phyloP scores from a whole-genome alignment of 2,113 vertebrate genomes.

The Addax nasomaculatus region DNA sequence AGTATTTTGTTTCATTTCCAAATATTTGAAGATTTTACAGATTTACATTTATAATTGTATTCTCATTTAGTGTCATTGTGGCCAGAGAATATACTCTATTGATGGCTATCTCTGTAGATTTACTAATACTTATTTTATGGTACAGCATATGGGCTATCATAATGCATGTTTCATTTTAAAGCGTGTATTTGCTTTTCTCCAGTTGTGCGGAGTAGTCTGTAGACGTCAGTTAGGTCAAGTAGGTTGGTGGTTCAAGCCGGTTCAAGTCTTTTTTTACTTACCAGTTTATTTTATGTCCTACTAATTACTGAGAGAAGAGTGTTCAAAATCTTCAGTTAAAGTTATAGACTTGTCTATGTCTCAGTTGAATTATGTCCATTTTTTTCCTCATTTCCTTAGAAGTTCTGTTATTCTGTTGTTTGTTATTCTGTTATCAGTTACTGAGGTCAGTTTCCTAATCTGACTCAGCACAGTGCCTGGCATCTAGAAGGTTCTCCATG shows the following conservation, averaged over 20 bases:
- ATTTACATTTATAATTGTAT: not conserved
- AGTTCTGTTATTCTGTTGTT: not conserved
- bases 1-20: not conserved
- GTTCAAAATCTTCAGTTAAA: not conserved
- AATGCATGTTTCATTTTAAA: not conserved
- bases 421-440: not conserved
- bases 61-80: not conserved
- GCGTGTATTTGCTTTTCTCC: not conserved
- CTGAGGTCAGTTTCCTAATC: not conserved
- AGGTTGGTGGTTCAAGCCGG: not conserved
- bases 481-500: not conserved
- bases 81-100: not conserved
- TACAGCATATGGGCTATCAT: not conserved
- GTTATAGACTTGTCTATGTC: not conserved
- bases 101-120: not conserved
- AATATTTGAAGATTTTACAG: not conserved
- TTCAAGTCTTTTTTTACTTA: not conserved
- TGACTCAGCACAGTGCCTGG: not conserved
- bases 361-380: not conserved
- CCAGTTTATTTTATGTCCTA: not conserved
- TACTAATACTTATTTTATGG: not conserved
- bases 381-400: not conserved
- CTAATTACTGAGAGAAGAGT: not conserved
- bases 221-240: not conserved
- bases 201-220: not conserved